phyloP scores from a whole-genome alignment of 2,113 vertebrate genomes.

The Atrichornis clamosus region DNA sequence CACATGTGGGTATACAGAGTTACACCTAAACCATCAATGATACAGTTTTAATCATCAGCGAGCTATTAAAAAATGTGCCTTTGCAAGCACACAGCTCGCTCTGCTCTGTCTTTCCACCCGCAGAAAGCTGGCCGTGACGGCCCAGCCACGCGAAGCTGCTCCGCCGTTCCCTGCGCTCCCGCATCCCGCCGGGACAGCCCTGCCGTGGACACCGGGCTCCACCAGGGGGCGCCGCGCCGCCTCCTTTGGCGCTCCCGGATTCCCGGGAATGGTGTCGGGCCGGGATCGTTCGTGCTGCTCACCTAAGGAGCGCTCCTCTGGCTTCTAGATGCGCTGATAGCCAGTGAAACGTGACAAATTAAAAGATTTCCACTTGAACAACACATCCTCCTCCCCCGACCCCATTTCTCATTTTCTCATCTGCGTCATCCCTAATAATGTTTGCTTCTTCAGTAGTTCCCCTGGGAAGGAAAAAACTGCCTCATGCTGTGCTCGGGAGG shows the following conservation, averaged over 20 bases:
- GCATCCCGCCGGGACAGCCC: no score
- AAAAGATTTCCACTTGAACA: neutral
- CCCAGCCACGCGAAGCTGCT: neutral
- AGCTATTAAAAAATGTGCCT: rapidly evolving
- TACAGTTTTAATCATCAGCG: neutral
- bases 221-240: neutral
- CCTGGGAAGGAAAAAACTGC: neutral
- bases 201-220: neutral
- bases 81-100: rapidly evolving
- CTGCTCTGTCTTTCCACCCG: no score
- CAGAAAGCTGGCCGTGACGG: neutral
- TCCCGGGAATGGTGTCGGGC: neutral
- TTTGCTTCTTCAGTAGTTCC: neutral
- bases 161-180: no score
- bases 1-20: rapidly evolving
- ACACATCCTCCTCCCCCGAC: neutral
- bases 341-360: rapidly evolving
- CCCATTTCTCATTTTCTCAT: neutral
- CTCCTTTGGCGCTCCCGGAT: neutral
- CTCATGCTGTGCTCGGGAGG: neutral
- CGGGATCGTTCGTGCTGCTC: neutral
- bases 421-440: neutral
- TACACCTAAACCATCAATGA: rapidly evolving
- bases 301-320: neutral
- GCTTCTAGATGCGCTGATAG: rapidly evolving